These are phyloP conservation scores for Dusona sp. DNA, from an alignment of 2,888 invertebrate genomes.

Conservation along the genomic window DNA sequence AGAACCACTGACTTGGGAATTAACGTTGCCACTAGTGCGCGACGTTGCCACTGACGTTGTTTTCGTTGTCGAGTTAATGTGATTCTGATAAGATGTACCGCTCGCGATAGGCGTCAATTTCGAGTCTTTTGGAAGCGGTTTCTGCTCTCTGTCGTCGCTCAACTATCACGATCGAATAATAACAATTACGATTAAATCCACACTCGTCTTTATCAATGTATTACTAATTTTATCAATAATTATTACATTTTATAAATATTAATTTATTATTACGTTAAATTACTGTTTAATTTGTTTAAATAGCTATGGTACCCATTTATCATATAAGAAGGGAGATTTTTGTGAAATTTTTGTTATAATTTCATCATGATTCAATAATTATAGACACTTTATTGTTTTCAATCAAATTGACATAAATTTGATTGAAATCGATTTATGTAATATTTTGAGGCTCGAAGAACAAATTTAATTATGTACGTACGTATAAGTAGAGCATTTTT, in stretches of 20 bases:
- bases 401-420: no score
- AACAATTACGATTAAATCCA: background rate
- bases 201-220: background rate
- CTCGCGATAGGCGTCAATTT: constrained; percentile 73
- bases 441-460: no score
- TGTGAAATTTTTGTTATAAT: background rate
- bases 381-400: no score
- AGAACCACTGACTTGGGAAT: constrained; percentile 83
- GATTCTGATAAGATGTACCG: constrained; percentile 77
- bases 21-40: constrained; percentile 78
- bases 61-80: constrained; percentile 76
- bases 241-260: background rate
- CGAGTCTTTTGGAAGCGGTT: constrained; percentile 80
- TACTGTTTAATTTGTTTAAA: background rate
- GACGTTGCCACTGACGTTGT: constrained; percentile 82
- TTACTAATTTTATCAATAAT: background rate
- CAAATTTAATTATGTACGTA: background rate
- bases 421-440: no score
- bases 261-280: background rate
- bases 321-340: background rate
- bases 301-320: background rate
- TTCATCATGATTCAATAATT: background rate
- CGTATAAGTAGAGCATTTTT: background rate
- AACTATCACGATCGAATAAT: constrained; percentile 80
- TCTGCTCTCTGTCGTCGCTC: constrained; percentile 86